Conservation (phyloP, 2,797 vertebrate species). For the Alca torda region DNA sequence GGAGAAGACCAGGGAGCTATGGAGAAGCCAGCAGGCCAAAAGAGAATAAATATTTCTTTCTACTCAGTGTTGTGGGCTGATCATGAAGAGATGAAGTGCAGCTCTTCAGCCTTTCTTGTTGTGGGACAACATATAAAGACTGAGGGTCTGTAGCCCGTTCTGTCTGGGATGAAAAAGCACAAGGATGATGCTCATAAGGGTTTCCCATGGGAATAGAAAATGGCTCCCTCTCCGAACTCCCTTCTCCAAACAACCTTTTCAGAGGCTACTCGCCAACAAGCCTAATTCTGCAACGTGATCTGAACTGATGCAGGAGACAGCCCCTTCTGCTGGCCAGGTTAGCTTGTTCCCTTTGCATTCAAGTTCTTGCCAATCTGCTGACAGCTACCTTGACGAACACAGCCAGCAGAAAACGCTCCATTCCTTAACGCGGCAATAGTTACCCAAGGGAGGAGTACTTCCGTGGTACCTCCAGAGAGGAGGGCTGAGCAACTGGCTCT, state of each 20-base stretch:
- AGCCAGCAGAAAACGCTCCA: background rate
- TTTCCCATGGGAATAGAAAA: background rate
- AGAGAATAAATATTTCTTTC: background rate
- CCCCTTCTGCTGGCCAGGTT: background rate
- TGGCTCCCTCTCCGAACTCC: accelerated
- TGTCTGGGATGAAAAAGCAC: background rate
- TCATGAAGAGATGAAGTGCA: background rate
- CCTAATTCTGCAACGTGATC: background rate
- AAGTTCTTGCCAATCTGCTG: background rate
- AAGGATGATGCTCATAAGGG: background rate
- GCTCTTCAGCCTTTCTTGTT: background rate
- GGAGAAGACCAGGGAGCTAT: background rate
- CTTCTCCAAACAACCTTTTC: background rate
- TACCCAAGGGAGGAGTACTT: background rate
- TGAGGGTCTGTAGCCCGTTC: background rate
- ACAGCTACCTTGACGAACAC: background rate
- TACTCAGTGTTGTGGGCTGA: background rate
- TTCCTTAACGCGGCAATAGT: accelerated
- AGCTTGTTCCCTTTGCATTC: background rate
- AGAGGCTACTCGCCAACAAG: background rate
- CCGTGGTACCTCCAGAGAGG: background rate
- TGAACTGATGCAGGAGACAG: background rate
- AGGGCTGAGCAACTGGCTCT: background rate
- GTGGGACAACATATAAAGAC: background rate
- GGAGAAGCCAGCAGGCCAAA: background rate